Conservation (phyloP, 2,797 vertebrate genomes). For the Enteromius paludinosus region DNA sequence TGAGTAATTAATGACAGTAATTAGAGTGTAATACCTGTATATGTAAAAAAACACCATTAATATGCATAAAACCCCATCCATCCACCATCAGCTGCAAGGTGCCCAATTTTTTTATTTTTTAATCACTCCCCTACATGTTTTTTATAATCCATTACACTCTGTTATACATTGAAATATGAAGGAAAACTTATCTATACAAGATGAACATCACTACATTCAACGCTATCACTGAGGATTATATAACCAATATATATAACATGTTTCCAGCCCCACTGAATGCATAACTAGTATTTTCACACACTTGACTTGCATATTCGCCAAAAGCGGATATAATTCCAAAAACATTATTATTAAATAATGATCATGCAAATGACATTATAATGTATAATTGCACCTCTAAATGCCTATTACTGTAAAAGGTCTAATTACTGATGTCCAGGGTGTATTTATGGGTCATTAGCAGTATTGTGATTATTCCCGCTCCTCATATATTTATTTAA, state of each 20-base stretch:
- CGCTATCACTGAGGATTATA: neutral
- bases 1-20: too few species aligned
- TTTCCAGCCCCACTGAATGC: neutral
- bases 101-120: neutral
- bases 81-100: neutral
- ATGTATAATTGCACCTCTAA: constrained; percentile 9
- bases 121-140: neutral
- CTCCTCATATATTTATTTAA: constrained; percentile 3
- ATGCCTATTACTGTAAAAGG: constrained; percentile 7
- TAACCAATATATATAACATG: neutral
- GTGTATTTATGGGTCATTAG: constrained; percentile 21
- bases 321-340: neutral
- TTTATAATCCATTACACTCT: neutral
- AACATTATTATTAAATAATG: neutral
- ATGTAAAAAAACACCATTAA: neutral
- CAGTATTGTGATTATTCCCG: constrained; percentile 1
- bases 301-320: neutral
- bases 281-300: neutral
- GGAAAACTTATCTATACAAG: neutral
- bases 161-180: neutral
- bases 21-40: neutral
- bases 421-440: constrained; percentile 22
- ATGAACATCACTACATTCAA: neutral
- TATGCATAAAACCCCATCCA: neutral
- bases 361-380: neutral